phyloP scores from a whole-genome alignment of 2,113 vertebrate genomes.

The Rousettus leschenaultii region DNA sequence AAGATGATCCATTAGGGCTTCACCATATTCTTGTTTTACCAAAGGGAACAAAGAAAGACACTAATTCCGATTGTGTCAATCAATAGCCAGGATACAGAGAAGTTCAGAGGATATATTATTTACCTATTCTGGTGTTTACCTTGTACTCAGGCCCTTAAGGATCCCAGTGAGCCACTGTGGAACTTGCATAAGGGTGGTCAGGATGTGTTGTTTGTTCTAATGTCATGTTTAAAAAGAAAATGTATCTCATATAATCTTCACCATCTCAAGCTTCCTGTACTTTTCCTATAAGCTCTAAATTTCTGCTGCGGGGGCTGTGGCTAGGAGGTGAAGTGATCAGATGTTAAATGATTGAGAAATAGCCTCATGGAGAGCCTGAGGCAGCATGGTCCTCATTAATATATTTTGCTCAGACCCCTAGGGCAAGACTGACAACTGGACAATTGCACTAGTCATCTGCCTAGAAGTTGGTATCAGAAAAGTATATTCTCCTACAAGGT shows the following conservation, averaged over 20 bases:
- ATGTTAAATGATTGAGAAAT: background rate
- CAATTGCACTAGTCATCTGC: background rate
- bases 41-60: background rate
- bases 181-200: background rate
- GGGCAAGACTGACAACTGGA: constrained; percentile 39
- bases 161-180: background rate
- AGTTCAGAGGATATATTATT: background rate
- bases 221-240: background rate
- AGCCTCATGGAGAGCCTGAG: background rate
- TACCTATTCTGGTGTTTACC: background rate
- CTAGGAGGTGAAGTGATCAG: background rate
- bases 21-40: background rate
- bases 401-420: background rate
- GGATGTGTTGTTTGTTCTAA: background rate
- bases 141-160: background rate
- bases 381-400: constrained; percentile 43
- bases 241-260: background rate
- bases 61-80: background rate
- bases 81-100: background rate
- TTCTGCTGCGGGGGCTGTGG: background rate
- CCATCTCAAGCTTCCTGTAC: background rate
- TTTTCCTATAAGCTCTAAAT: background rate
- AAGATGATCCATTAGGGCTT: background rate
- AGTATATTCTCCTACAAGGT: background rate
- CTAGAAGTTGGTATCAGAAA: constrained; percentile 9